Evolutionary conservation across 2,113 vertebrate species (phyloP), one percentile per base, ranked within the genome.

Genomic region (Phaethon lepturus): DNA sequence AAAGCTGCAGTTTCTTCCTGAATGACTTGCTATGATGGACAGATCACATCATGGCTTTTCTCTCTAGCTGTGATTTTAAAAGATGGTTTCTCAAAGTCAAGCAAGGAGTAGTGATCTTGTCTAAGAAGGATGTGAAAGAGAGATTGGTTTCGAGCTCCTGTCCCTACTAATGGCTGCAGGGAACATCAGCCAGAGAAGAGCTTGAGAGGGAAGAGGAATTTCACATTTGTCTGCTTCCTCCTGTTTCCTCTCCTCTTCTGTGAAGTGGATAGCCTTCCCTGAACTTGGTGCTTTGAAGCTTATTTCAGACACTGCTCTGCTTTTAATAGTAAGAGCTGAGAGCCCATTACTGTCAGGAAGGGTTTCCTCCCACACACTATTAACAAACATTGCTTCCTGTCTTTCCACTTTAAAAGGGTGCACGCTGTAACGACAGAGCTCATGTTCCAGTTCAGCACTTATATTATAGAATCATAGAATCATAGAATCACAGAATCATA

Each of bases 211-310:
- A 80, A 86, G 20, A 63, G 16, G 11, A 62, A 53, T 77, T 80
- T 92, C 75, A 55, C 71, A 73, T 86, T 88, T 92, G 22, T 68
- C 87, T 95, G 47, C 38, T 81, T 93, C 52, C 50, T 88, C 47
- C 38, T 52, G 26, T 92, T 90, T 86, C 59, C 78, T 88, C 40
- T 89, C n/a, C 53, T 78, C 50, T 69, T 56, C 50, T 90, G 45
- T 90, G 78, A 74, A 94, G 88, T 78, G 60, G 42, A 45, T 91
- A 60, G 78, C 63, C 87, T 96, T 91, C 42, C 17, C 64, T 88
- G 75, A 94, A 86, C 75, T 76, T 71, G 26, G 8, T 67, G 38
- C 72, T 93, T 88, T 92, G 47, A 90, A 83, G 82, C 47, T 88
- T 73, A 47, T 91, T 94, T 94, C 1, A 3, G 76, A 86, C 52